Evolutionary conservation across 2,888 invertebrate genomes (phyloP).

Genomic region (Tolmerus cingulatus): DNA sequence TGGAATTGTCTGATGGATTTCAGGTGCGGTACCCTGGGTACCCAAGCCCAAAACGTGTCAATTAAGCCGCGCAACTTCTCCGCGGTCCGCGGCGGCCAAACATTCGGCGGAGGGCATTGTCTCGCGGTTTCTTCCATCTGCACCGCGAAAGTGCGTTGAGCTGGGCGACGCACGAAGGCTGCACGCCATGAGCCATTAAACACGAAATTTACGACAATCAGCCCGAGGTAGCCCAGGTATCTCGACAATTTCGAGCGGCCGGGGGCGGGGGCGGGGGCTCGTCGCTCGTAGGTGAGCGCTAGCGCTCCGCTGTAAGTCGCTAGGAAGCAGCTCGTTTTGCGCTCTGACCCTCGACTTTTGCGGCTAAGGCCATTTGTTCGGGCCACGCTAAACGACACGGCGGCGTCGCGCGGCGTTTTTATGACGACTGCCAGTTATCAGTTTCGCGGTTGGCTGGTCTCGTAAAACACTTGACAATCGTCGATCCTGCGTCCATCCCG

Average conservation of each 20-base stretch:
- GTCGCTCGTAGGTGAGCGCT: not conserved
- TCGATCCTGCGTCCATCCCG: not conserved
- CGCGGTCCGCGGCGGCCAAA: not conserved
- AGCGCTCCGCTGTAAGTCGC: not conserved
- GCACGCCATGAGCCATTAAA: slow-evolving; percentile 48
- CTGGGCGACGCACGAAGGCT: slow-evolving; percentile 26
- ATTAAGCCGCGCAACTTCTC: slow-evolving; percentile 31
- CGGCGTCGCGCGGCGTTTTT: slow-evolving; percentile 36
- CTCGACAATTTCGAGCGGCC: not conserved
- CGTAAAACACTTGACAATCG: slow-evolving; percentile 57
- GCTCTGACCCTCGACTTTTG: slow-evolving; percentile 41
- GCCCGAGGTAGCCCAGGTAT: slow-evolving; percentile 15
- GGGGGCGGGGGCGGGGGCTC: too few species aligned
- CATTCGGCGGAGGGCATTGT: slow-evolving; percentile 20
- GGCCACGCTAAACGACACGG: slow-evolving; percentile 43
- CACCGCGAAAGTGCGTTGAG: slow-evolving; percentile 30
- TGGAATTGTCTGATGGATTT: slow-evolving; percentile 23
- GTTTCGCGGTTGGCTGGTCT: slow-evolving; percentile 59
- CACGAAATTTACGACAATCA: slow-evolving; percentile 48
- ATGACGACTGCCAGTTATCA: slow-evolving; percentile 43
- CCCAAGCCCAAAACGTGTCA: slow-evolving; percentile 38
- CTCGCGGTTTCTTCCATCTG: slow-evolving; percentile 16
- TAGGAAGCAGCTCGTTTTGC: slow-evolving; percentile 43
- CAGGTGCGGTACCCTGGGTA: slow-evolving; percentile 2
- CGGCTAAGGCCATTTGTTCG: slow-evolving; percentile 42